Evolutionary conservation across 2,797 vertebrate species (phyloP).

Genomic region (Mormyrops attenuatus): DNA sequence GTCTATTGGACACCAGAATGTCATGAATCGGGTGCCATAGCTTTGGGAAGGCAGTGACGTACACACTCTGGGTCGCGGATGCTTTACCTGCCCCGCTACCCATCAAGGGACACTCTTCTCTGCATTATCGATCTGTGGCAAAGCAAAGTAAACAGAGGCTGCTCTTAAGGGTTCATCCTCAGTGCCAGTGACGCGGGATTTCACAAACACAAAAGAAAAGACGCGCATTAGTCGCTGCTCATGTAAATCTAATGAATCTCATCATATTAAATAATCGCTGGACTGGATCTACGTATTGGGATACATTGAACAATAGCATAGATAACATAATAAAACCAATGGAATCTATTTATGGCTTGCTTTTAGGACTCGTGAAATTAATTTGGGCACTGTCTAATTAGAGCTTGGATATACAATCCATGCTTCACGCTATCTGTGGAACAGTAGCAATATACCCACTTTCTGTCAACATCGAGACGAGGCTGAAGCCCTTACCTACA

Average conservation of each 20-base stretch:
- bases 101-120: neutral
- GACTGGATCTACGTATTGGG: neutral
- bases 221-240: neutral
- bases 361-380: neutral
- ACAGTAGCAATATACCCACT: neutral
- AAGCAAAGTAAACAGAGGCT: neutral
- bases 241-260: neutral
- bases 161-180: neutral
- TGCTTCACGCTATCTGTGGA: slow-evolving; percentile 17
- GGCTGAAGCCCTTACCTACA: neutral
- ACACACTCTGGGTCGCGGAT: too few species aligned
- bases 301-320: neutral
- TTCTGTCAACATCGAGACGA: neutral
- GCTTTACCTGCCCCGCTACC: neutral
- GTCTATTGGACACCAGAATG: neutral
- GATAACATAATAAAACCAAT: neutral
- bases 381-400: neutral
- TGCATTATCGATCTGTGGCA: neutral
- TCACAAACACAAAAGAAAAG: neutral
- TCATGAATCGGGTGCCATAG: neutral
- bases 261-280: neutral
- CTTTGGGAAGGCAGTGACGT: neutral
- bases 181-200: neutral
- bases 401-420: neutral
- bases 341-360: neutral